Evolutionary conservation across 2,888 invertebrate species (phyloP).

Genomic region (Drosophila longiperda): DNA sequence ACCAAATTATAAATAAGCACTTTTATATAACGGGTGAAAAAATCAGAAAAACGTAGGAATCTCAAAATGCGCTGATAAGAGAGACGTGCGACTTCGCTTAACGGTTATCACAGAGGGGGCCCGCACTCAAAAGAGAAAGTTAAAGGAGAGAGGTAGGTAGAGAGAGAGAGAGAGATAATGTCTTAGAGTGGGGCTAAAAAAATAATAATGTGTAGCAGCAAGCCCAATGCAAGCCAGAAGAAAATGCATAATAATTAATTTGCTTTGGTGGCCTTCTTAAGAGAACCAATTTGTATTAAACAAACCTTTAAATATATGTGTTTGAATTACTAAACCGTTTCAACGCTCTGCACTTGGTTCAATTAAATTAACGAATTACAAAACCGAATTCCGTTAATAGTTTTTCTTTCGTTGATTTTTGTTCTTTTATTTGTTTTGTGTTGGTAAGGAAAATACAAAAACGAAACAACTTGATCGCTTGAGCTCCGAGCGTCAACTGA

Average conservation of each 20-base stretch:
- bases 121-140: slow-evolving; percentile 16
- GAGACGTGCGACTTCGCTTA: slow-evolving; percentile 21
- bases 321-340: slow-evolving; percentile 12
- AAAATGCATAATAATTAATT: slow-evolving; percentile 6
- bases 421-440: slow-evolving; percentile 3
- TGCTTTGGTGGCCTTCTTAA: slow-evolving; percentile 53
- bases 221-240: slow-evolving; percentile 22
- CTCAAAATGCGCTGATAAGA: slow-evolving; percentile 41
- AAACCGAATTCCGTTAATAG: slow-evolving; percentile 13
- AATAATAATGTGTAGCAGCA: neutral
- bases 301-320: slow-evolving; percentile 54
- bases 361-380: slow-evolving; percentile 11
- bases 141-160: neutral
- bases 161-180: neutral
- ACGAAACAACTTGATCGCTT: slow-evolving; percentile 74
- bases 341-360: neutral
- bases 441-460: slow-evolving; percentile 12
- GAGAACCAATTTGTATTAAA: slow-evolving; percentile 25
- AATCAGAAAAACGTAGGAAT: slow-evolving; percentile 21
- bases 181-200: slow-evolving; percentile 13
- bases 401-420: slow-evolving; percentile 8
- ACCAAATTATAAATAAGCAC: neutral
- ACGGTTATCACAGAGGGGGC: slow-evolving; percentile 1
- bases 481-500: slow-evolving; percentile 74
- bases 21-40: slow-evolving; percentile 41